A percentile compares a stretch with the other conserved stretches of the same genome.
Conservation (phyloP, 1,140 invertebrate genomes). For the Drosophila guanche region DNA sequence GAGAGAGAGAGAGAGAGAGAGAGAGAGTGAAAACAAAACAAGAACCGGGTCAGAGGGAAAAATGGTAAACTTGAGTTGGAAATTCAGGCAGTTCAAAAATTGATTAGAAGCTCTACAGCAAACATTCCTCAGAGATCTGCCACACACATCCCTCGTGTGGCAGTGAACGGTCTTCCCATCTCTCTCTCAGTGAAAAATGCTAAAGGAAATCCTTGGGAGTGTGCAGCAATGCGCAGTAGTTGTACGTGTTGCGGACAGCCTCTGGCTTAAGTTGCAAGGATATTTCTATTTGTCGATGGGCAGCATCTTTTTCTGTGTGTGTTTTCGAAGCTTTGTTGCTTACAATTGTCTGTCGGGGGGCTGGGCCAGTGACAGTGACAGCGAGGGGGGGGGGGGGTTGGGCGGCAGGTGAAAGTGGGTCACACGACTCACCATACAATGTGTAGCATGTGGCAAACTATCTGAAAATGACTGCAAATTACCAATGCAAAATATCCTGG, state of each 20-base stretch:
- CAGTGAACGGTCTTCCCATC: no score
- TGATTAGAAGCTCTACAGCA: slow-evolving; percentile 69
- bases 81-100: slow-evolving; percentile 69
- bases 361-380: slow-evolving; percentile 21
- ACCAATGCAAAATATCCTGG: slow-evolving; percentile 81
- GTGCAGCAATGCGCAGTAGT: neutral
- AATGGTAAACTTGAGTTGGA: slow-evolving; percentile 61
- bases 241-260: slow-evolving; percentile 74
- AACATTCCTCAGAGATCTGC: slow-evolving; percentile 43
- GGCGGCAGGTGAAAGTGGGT: neutral
- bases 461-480: slow-evolving; percentile 81
- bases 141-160: slow-evolving; percentile 22
- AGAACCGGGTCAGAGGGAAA: slow-evolving; percentile 56
- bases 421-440: slow-evolving; percentile 37
- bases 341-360: slow-evolving; percentile 34
- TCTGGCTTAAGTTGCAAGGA: slow-evolving; percentile 74
- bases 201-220: neutral
- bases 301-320: slow-evolving; percentile 56
- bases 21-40: slow-evolving; percentile 21
- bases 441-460: slow-evolving; percentile 66
- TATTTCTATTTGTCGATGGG: slow-evolving; percentile 71
- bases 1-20: slow-evolving; percentile 26
- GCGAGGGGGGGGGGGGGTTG: neutral
- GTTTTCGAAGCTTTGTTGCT: slow-evolving; percentile 68
- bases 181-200: neutral